phyloP scores from a whole-genome alignment of 2,113 vertebrate genomes.

The Tor tambroides region DNA sequence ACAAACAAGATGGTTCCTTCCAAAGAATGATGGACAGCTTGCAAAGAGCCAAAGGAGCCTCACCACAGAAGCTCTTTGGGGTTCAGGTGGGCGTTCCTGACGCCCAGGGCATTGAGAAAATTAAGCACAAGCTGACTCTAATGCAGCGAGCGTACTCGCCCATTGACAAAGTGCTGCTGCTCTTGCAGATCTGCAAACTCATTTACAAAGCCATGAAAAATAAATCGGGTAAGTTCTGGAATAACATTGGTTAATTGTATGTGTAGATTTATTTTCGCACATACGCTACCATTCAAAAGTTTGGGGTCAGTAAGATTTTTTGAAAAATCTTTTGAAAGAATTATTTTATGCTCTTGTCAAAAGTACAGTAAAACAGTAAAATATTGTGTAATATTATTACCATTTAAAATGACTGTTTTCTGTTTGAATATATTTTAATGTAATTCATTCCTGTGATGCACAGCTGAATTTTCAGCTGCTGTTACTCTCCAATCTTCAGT shows the following conservation, averaged over 20 bases:
- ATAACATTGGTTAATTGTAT: background rate
- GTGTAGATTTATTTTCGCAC: background rate
- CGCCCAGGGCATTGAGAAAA: slow-evolving; percentile 67
- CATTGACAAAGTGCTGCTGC: slow-evolving; percentile 73
- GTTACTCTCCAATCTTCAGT: background rate
- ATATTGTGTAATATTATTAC: background rate
- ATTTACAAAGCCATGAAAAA: slow-evolving; percentile 72
- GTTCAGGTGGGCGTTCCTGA: slow-evolving; percentile 65
- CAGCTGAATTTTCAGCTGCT: no score
- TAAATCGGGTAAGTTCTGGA: slow-evolving; percentile 65
- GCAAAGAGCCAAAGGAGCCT: slow-evolving; percentile 61
- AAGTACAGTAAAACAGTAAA: background rate
- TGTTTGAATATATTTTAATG: no score
- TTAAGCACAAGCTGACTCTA: slow-evolving; percentile 72
- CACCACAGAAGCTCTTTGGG: slow-evolving; percentile 65
- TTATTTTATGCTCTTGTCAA: background rate
- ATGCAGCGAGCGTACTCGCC: slow-evolving; percentile 75
- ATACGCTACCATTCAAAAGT: background rate
- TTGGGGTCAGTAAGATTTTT: background rate
- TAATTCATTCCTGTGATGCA: no score
- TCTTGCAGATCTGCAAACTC: slow-evolving; percentile 78
- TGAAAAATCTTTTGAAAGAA: background rate
- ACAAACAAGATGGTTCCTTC: slow-evolving; percentile 68
- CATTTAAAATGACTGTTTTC: background rate
- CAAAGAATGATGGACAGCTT: slow-evolving; percentile 71